Evolutionary conservation across 2,113 vertebrate species (phyloP).

Genomic region (Oreochromis spilurus): DNA sequence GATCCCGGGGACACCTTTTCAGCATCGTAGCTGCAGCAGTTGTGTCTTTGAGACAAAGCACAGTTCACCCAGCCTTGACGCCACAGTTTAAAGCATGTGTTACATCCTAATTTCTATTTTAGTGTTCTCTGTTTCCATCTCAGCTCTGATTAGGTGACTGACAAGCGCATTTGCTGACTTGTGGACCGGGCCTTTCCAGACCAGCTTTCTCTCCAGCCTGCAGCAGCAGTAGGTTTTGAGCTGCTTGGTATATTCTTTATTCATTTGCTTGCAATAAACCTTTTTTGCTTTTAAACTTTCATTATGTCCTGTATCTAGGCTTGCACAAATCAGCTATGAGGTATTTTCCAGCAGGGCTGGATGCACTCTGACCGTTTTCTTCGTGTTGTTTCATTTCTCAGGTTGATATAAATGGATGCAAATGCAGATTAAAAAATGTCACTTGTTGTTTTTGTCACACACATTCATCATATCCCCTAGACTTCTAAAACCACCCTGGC

Average conservation of each 20-base stretch:
- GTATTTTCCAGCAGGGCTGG: background rate
- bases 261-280: background rate
- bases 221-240: background rate
- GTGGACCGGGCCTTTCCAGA: background rate
- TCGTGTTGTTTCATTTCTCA: background rate
- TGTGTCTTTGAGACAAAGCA: background rate
- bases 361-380: background rate
- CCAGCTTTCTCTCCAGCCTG: background rate
- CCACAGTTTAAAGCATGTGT: background rate
- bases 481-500: background rate
- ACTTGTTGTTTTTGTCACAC: background rate
- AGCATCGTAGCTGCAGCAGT: background rate
- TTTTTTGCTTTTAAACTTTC: accelerated
- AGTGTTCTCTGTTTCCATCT: background rate
- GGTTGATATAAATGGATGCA: background rate
- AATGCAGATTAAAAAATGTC: background rate
- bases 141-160: background rate
- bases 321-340: background rate
- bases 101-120: background rate
- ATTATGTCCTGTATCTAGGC: background rate
- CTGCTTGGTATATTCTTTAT: background rate
- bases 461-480: background rate
- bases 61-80: accelerated
- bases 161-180: accelerated
- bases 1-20: background rate